Conservation (phyloP, 1,140 invertebrate species). For the Drosophila elegans region DNA sequence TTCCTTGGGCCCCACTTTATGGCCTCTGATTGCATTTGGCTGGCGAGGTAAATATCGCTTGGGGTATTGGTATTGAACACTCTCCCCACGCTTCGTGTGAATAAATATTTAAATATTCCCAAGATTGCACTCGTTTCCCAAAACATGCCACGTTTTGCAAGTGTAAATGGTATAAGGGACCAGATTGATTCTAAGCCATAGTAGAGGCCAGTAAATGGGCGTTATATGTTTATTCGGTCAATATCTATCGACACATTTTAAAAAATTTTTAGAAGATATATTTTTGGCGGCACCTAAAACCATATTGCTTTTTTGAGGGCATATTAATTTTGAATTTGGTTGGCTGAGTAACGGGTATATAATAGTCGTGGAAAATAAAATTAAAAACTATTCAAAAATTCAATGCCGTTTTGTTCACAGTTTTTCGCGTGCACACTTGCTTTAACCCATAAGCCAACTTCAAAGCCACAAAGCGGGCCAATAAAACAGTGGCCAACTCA, state of each 20-base stretch:
- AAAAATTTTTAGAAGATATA: no score
- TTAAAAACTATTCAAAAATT: not conserved
- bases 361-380: no score
- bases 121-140: conserved; percentile 7
- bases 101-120: conserved; percentile 73
- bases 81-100: conserved; percentile 47
- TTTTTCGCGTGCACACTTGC: not conserved
- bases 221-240: no score
- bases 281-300: no score
- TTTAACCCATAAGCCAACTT: conserved; percentile 13
- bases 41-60: conserved; percentile 14
- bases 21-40: conserved; percentile 62
- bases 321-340: no score
- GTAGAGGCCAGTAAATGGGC: no score
- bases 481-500: conserved; percentile 25
- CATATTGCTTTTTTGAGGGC: no score
- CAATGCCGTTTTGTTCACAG: not conserved
- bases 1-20: conserved; percentile 16
- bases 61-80: conserved; percentile 45
- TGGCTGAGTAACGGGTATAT: no score
- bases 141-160: conserved; percentile 1
- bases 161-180: conserved; percentile 9
- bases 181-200: no score
- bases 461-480: conserved; percentile 32
- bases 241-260: no score